phyloP scores from a whole-genome alignment of 2,113 vertebrate genomes.

The Hylia prasina region DNA sequence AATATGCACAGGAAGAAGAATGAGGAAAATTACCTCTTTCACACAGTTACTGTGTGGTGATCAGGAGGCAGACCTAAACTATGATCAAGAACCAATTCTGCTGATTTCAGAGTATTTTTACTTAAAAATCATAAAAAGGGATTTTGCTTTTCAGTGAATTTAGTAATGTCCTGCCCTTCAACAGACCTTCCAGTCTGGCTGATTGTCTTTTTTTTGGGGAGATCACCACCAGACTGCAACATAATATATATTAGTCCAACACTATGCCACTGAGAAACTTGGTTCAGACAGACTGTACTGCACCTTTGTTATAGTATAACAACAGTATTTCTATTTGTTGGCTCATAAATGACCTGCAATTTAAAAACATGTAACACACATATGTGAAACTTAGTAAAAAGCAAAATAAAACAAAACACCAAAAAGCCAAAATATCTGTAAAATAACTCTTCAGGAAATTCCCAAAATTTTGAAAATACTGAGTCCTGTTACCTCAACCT shows the following conservation, averaged over 20 bases:
- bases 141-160: neutral
- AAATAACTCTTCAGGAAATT: neutral
- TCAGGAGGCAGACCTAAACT: neutral
- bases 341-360: neutral
- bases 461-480: neutral
- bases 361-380: neutral
- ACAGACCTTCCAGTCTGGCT: neutral
- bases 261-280: neutral
- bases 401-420: neutral
- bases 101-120: neutral
- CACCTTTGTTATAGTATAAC: neutral
- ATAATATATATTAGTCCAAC: neutral
- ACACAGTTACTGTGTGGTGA: neutral
- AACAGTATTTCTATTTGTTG: neutral
- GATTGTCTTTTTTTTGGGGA: neutral
- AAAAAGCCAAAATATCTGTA: neutral
- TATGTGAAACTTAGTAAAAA: neutral
- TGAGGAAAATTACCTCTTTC: neutral
- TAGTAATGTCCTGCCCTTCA: neutral
- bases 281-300: neutral
- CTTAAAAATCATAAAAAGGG: neutral
- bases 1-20: neutral
- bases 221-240: neutral
- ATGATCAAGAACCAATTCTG: neutral
- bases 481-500: neutral